phyloP scores from a whole-genome alignment of 2,888 invertebrate species.

The Sinohyriopsis cumingii region DNA sequence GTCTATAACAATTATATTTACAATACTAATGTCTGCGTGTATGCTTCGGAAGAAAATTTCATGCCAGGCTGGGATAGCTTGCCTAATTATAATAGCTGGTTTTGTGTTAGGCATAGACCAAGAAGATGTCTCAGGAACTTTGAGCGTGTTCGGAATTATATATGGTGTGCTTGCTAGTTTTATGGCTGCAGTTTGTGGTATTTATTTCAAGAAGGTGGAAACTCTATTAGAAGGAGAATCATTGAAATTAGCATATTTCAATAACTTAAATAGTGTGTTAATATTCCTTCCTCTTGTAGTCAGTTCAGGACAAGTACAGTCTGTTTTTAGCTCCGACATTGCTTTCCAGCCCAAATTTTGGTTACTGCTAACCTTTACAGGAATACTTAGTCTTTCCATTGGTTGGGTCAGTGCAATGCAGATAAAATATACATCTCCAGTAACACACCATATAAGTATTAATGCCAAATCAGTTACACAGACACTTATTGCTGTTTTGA shows the following conservation, averaged over 20 bases:
- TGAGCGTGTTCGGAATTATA: constrained; percentile 65
- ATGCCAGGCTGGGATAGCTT: constrained; percentile 53
- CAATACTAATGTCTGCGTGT: constrained; percentile 63
- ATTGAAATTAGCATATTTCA: constrained; percentile 64
- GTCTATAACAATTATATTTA: constrained; percentile 70
- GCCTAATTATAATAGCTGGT: constrained; percentile 63
- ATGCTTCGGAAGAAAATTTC: constrained; percentile 60
- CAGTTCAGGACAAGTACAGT: constrained; percentile 60
- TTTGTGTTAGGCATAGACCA: constrained; percentile 69
- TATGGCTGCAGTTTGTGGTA: constrained; percentile 67
- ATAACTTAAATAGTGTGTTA: constrained; percentile 63
- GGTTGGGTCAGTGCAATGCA: constrained; percentile 70
- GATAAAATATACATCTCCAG: constrained; percentile 70
- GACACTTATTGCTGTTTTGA: constrained; percentile 68
- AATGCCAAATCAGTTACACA: constrained; percentile 70
- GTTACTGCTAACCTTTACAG: constrained; percentile 59
- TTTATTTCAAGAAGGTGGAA: constrained; percentile 67
- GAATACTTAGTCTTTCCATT: constrained; percentile 63
- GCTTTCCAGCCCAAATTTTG: constrained; percentile 49
- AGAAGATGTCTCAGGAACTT: constrained; percentile 63
- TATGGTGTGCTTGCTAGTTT: constrained; percentile 69
- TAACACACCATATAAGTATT: constrained; percentile 70
- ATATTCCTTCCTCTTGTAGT: constrained; percentile 64
- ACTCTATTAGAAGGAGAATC: constrained; percentile 57
- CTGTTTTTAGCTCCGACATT: constrained; percentile 45